These are phyloP conservation scores for Herpetotheres cachinnans DNA, from an alignment of 2,113 vertebrate species.

Conservation along the genomic window DNA sequence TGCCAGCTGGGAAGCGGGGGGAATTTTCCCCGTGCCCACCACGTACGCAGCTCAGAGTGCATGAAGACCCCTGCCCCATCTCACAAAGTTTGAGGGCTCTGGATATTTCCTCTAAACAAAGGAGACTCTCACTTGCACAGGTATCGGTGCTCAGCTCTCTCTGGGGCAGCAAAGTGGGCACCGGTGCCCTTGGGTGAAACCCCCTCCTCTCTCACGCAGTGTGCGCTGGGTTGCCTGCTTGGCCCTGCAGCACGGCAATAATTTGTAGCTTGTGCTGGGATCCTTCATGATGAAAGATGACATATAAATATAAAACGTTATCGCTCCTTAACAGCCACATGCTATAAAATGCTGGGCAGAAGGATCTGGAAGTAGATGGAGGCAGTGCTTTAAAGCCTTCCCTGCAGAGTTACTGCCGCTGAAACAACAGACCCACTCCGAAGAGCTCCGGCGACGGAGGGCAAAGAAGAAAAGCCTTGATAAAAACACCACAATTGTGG, in stretches of 20 bases:
- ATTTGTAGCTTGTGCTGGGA: conserved; percentile 38
- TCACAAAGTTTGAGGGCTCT: background rate
- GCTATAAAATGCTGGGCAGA: conserved; percentile 62
- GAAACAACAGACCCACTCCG: conserved; percentile 22
- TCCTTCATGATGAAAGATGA: conserved; percentile 64
- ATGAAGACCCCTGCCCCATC: background rate
- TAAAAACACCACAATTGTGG: background rate
- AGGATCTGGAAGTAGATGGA: conserved; percentile 57
- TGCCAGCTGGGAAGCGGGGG: background rate
- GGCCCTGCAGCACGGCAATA: background rate
- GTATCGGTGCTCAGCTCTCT: background rate
- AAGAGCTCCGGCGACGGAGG: background rate
- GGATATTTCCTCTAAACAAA: background rate
- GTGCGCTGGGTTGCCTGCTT: background rate
- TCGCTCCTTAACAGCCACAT: conserved; percentile 67
- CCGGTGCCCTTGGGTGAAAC: background rate
- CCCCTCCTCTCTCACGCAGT: background rate
- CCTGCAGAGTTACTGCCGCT: conserved; percentile 18
- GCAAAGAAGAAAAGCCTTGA: background rate
- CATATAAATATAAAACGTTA: conserved; percentile 67
- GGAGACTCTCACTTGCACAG: background rate
- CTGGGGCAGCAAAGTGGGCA: background rate
- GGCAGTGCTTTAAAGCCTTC: conserved; percentile 57
- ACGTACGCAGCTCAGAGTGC: too few species aligned
- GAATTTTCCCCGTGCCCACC: background rate